These are phyloP conservation scores for Equus quagga DNA, from an alignment of 2,113 vertebrate genomes.

Conservation along the genomic window DNA sequence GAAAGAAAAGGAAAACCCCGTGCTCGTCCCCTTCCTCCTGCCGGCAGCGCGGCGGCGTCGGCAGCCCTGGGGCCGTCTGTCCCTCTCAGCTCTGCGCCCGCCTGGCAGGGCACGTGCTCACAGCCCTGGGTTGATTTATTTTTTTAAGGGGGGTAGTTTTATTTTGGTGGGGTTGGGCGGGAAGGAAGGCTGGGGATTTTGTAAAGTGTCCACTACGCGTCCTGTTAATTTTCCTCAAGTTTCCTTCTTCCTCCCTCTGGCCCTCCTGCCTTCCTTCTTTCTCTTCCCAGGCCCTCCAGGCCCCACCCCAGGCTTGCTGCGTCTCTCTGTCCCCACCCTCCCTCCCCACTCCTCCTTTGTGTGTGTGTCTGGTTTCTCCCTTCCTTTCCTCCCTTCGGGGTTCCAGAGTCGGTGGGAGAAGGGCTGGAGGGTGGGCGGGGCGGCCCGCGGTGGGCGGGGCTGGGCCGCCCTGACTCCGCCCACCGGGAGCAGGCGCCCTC, in stretches of 20 bases:
- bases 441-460: background rate
- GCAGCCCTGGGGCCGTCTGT: slow-evolving; percentile 46
- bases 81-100: slow-evolving; percentile 11
- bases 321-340: background rate
- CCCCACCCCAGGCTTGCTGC: slow-evolving; percentile 63
- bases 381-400: slow-evolving; percentile 65
- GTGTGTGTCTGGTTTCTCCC: slow-evolving; percentile 57
- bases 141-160: slow-evolving; percentile 82
- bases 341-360: background rate
- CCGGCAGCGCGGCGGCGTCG: background rate
- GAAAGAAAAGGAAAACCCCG: slow-evolving; percentile 38
- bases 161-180: slow-evolving; percentile 81
- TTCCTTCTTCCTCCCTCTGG: background rate
- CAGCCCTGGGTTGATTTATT: slow-evolving; percentile 81
- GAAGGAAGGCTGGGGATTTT: slow-evolving; percentile 80
- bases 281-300: background rate
- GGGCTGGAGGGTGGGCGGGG: slow-evolving; percentile 40
- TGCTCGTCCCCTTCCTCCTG: slow-evolving; percentile 62
- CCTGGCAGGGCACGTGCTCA: slow-evolving; percentile 59
- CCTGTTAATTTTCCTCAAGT: slow-evolving; percentile 31
- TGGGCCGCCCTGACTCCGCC: background rate
- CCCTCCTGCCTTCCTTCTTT: slow-evolving; percentile 62
- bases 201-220: slow-evolving; percentile 84
- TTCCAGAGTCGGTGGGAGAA: slow-evolving; percentile 66
- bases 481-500: background rate